These are phyloP conservation scores for Ashinkailepas kermadecensis DNA, from an alignment of 2,888 invertebrate species.

Conservation along the genomic window DNA sequence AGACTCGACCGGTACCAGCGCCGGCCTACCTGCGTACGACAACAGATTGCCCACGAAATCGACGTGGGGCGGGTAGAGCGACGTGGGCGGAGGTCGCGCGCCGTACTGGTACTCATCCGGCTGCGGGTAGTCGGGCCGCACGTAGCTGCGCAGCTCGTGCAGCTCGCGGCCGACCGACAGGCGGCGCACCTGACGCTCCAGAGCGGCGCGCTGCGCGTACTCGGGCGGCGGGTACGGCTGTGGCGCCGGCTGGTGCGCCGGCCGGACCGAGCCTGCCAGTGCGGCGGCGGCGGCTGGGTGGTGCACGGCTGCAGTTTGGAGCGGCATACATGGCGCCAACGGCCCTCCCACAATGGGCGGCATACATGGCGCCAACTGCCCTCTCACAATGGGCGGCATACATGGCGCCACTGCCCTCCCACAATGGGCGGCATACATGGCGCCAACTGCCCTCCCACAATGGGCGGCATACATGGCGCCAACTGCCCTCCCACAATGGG, in stretches of 20 bases:
- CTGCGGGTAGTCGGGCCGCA: conserved; percentile 18
- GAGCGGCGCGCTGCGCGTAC: neutral
- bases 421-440: too few species aligned
- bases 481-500: too few species aligned
- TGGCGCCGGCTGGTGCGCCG: neutral
- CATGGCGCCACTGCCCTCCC: too few species aligned
- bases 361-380: too few species aligned
- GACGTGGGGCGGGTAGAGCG: conserved; percentile 6
- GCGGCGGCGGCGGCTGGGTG: neutral
- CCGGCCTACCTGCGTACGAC: conserved; percentile 6
- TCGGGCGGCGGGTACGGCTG: conserved; percentile 15
- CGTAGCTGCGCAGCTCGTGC: conserved; percentile 19
- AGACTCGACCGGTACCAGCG: neutral
- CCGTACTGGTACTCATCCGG: neutral
- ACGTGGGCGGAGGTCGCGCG: neutral
- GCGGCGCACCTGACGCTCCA: conserved; percentile 8
- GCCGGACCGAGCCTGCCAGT: neutral
- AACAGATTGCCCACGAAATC: conserved; percentile 15
- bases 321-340: neutral
- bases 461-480: too few species aligned
- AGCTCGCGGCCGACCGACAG: neutral
- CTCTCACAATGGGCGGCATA: too few species aligned
- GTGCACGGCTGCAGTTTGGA: too few species aligned
- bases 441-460: too few species aligned
- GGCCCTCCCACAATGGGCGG: too few species aligned